Conservation (phyloP, 2,888 invertebrate species). For the Serripes groenlandicus region DNA sequence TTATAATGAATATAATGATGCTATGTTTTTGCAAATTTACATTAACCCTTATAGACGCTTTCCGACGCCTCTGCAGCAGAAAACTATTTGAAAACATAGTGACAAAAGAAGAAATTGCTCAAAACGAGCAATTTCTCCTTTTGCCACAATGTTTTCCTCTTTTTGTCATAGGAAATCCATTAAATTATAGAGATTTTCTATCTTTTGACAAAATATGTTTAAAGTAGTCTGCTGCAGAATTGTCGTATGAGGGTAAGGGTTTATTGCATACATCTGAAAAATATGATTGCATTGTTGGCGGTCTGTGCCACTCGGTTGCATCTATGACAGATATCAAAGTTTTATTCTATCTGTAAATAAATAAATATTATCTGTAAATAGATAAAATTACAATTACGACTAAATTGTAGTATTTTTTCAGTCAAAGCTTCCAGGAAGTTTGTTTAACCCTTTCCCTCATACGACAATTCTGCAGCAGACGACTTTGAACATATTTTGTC, state of each 20-base stretch:
- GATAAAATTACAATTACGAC: too few species aligned
- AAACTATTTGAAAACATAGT: neutral
- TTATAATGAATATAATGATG: too few species aligned
- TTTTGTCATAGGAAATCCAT: neutral
- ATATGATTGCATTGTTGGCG: too few species aligned
- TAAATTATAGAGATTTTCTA: neutral
- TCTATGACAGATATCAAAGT: too few species aligned
- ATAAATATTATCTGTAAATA: too few species aligned
- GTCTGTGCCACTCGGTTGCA: too few species aligned
- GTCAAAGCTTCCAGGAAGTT: neutral
- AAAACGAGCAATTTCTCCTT: neutral
- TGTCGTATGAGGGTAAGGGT: neutral
- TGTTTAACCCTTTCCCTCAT: neutral
- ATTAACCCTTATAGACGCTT: neutral
- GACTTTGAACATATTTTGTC: neutral
- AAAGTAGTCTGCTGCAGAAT: neutral
- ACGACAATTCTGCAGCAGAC: neutral
- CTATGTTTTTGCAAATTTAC: too few species aligned
- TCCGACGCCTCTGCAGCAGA: neutral
- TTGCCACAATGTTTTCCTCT: neutral
- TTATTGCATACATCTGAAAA: neutral
- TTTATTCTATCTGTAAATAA: too few species aligned
- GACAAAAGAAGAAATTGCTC: constrained; percentile 3
- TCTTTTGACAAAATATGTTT: neutral
- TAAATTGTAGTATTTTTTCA: neutral